phyloP scores from a whole-genome alignment of 2,113 vertebrate species.

The Solea solea region DNA sequence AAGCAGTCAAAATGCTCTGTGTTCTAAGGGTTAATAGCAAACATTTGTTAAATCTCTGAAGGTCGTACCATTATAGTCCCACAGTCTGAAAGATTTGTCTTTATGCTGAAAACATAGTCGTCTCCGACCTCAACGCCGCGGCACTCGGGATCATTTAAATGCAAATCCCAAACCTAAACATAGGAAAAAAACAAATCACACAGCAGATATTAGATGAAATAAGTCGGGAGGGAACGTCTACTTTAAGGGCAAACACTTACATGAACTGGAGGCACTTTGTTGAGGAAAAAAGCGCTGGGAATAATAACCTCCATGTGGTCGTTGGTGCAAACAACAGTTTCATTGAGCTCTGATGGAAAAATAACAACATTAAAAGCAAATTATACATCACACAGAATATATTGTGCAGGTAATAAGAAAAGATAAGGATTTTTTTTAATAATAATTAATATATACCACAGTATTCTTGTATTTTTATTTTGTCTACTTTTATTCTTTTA shows the following conservation, averaged over 20 bases:
- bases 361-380: slow-evolving; percentile 13
- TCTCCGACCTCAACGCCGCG: slow-evolving; percentile 71
- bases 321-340: slow-evolving; percentile 81
- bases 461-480: slow-evolving; percentile 3
- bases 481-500: not conserved
- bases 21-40: not conserved
- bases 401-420: not conserved
- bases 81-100: slow-evolving; percentile 78
- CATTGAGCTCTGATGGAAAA: slow-evolving; percentile 77
- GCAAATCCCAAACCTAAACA: slow-evolving; percentile 80
- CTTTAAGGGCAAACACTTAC: slow-evolving; percentile 55
- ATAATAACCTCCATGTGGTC: slow-evolving; percentile 81
- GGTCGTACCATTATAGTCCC: slow-evolving; percentile 70
- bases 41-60: not conserved
- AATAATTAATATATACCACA: too few species aligned
- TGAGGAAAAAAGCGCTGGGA: slow-evolving; percentile 79
- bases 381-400: not conserved
- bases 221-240: not conserved
- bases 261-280: slow-evolving; percentile 80
- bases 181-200: not conserved
- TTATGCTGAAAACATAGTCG: slow-evolving; percentile 80
- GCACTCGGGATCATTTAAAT: slow-evolving; percentile 78
- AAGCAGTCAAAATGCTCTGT: too few species aligned
- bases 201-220: not conserved
- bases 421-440: not conserved